These are phyloP conservation scores for Sternotherus odoratus DNA, from an alignment of 2,797 vertebrate genomes.

Conservation along the genomic window DNA sequence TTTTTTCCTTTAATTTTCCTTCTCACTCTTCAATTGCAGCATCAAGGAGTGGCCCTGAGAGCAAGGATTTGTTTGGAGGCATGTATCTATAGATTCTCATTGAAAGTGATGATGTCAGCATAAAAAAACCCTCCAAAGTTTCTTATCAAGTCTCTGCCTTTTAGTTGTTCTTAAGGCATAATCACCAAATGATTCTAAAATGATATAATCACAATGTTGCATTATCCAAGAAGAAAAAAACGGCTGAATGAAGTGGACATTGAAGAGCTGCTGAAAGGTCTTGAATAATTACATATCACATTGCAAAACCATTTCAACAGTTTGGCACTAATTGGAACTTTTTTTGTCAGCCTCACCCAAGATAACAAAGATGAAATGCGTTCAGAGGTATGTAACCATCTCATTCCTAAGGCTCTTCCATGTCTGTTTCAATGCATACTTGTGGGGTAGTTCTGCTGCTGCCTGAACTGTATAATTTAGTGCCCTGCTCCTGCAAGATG, in stretches of 20 bases:
- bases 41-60: not conserved
- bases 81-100: not conserved
- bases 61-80: not conserved
- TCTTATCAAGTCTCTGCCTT: not conserved
- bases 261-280: not conserved
- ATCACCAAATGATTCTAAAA: not conserved
- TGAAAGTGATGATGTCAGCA: not conserved
- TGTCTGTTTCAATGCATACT: not conserved
- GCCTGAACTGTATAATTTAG: not conserved
- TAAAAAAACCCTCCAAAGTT: not conserved
- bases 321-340: not conserved
- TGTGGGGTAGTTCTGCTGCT: not conserved
- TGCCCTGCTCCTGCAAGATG: not conserved
- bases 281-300: not conserved
- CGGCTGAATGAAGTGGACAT: not conserved
- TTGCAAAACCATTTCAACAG: not conserved
- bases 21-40: not conserved
- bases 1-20: not conserved
- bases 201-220: not conserved
- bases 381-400: not conserved
- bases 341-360: not conserved
- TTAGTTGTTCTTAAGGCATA: not conserved
- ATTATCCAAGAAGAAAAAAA: not conserved
- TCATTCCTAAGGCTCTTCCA: not conserved
- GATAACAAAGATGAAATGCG: not conserved